These are phyloP conservation scores for Zaprionus nigranus DNA, from an alignment of 1,140 invertebrate genomes.

Conservation along the genomic window DNA sequence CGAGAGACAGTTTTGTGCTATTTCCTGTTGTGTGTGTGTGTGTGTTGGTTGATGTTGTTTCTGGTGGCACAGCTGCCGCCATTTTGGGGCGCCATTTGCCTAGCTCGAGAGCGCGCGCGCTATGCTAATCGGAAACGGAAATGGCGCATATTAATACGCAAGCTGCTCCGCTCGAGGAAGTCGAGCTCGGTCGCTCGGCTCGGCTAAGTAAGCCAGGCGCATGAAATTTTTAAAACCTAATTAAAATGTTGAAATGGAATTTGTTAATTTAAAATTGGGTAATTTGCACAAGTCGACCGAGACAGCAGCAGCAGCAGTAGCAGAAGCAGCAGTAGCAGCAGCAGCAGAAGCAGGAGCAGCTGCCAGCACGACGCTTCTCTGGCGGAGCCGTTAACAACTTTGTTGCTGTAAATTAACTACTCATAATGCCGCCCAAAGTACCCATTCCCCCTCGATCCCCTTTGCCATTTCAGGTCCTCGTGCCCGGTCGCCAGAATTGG, in stretches of 20 bases:
- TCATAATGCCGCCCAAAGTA: conserved; percentile 67
- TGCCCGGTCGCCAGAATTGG: conserved; percentile 54
- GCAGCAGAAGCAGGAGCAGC: conserved; percentile 36
- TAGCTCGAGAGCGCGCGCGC: conserved; percentile 44
- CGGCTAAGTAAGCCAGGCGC: conserved; percentile 48
- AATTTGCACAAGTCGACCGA: conserved; percentile 63
- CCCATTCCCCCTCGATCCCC: not conserved
- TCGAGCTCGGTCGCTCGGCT: conserved; percentile 29
- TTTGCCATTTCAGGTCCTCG: conserved; percentile 9
- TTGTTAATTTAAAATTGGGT: conserved; percentile 83
- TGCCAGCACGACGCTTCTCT: conserved; percentile 22
- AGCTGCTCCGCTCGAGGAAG: conserved; percentile 72
- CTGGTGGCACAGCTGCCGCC: conserved; percentile 66
- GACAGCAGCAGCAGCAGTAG: conserved; percentile 16
- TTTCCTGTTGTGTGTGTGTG: conserved; percentile 59
- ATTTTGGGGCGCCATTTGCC: conserved; percentile 59
- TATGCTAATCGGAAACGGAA: conserved; percentile 82
- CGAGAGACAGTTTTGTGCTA: conserved; percentile 69
- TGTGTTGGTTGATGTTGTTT: conserved; percentile 32
- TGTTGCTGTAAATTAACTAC: conserved; percentile 80
- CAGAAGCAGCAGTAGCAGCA: too few species aligned
- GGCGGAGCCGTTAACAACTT: conserved; percentile 71
- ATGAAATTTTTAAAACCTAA: conserved; percentile 83
- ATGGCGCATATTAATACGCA: conserved; percentile 83
- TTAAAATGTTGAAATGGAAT: conserved; percentile 83